These are phyloP conservation scores for Chrysogorgia sp. DNA, from an alignment of 92 coral and sea anemone genomes.

Conservation along the genomic window DNA sequence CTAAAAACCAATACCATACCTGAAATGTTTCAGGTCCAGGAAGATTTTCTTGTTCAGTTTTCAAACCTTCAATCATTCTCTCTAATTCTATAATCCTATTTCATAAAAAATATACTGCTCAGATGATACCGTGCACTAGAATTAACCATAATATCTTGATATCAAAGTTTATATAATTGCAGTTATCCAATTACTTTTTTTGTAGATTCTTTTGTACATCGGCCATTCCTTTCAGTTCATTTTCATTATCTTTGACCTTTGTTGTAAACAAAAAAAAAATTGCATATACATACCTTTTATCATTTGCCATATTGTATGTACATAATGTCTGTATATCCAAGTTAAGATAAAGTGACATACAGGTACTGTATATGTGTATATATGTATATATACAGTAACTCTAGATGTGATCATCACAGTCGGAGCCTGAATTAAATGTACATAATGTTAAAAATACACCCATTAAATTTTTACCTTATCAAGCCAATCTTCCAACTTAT, in stretches of 20 bases:
- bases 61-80: constrained; percentile 73
- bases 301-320: too few species aligned
- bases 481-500: constrained; percentile 21
- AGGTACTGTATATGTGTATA: too few species aligned
- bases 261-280: background rate
- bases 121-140: background rate
- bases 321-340: too few species aligned
- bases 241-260: constrained; percentile 78
- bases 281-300: too few species aligned
- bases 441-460: background rate
- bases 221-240: constrained; percentile 79
- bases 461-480: constrained; percentile 15
- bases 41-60: constrained; percentile 79
- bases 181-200: constrained; percentile 63
- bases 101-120: background rate
- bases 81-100: constrained; percentile 80
- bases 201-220: constrained; percentile 81
- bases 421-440: background rate
- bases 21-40: constrained; percentile 83
- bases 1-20: constrained; percentile 67
- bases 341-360: too few species aligned
- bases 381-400: too few species aligned
- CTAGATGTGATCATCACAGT: too few species aligned
- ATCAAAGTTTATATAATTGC: background rate
- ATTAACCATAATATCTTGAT: background rate